Evolutionary conservation across 2,888 invertebrate species (phyloP), one percentile per base, ranked within the genome.

Genomic region (Mesoligia furuncula): DNA sequence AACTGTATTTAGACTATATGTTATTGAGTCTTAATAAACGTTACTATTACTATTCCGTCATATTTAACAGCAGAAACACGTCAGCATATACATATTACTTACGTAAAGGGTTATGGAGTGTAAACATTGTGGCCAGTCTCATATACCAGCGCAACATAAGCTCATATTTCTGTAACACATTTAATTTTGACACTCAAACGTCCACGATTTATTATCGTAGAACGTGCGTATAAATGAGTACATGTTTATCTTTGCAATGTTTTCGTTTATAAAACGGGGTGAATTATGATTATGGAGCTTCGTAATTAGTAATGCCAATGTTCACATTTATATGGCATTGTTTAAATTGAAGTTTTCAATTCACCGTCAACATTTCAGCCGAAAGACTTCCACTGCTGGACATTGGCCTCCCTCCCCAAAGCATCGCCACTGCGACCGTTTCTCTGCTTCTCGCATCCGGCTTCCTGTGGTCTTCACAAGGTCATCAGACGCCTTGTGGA

Each of bases 81-180:
- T 76, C 36, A 42, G 15, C 20, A 15, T 54, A 31, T n/a, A 59
- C 77, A 31, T 24, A 62, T 68, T 57, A 78, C 79, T 66, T 54
- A 61, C 54, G 51, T 42, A 27, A 42, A 62, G n/a, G 31, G 36
- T 61, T 76, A 75, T 68, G 64, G 51, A 66, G 59, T 54, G 66
- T 65, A 71, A 74, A 73, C 62, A 74, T 66, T 66, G 39, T 65
- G 65, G 45, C 42, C 62, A 17, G 65, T 71, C 39, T 24, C 67
- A 24, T 71, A 36, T 8, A 82, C 36, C 45, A 77, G 8, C 17
- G 42, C 59, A 61, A n/a, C 13, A 48, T 45, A 65, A 48, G 24
- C 68, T 74, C 81, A 84, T 84, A 80, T 77, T 77, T 84, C 85
- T 80, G 65, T 39, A 65, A 73, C 54, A 84, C 57, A 84, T 80